Percentiles rank a stretch among this genome's conserved stretches.
These are phyloP conservation scores for Latrodectus geometricus DNA, from an alignment of 1,140 invertebrate genomes.

Conservation along the genomic window DNA sequence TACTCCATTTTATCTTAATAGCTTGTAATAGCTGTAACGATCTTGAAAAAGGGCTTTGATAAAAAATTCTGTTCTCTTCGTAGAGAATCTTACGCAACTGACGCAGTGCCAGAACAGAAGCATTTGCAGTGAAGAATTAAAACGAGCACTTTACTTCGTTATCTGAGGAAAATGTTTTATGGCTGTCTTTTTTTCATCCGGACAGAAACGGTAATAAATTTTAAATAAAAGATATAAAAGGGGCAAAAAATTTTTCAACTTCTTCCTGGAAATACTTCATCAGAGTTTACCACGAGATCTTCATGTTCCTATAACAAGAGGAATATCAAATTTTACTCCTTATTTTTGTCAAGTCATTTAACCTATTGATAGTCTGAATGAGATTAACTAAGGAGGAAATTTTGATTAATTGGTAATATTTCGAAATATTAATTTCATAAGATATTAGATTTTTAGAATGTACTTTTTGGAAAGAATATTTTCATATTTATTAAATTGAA, in stretches of 20 bases:
- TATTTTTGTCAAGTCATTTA: too few species aligned
- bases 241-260: background rate
- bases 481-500: too few species aligned
- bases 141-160: background rate
- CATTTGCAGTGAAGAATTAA: conserved; percentile 1
- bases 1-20: conserved; percentile 37
- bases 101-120: background rate
- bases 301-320: background rate
- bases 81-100: background rate
- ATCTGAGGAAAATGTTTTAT: conserved; percentile 36
- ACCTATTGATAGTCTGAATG: too few species aligned
- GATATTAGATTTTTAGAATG: too few species aligned
- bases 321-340: too few species aligned
- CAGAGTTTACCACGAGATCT: background rate
- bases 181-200: conserved; percentile 7
- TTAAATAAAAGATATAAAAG: conserved; percentile 14
- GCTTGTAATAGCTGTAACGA: conserved; percentile 41
- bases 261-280: background rate
- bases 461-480: too few species aligned
- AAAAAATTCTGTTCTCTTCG: background rate
- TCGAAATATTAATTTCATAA: too few species aligned
- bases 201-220: conserved; percentile 39
- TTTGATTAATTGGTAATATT: too few species aligned
- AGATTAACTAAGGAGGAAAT: too few species aligned
- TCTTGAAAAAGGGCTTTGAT: background rate